Evolutionary conservation across 23 tunicate genomes (phyloP), one percentile per base, ranked within the genome.

Genomic region (Halocynthia roretzi): DNA sequence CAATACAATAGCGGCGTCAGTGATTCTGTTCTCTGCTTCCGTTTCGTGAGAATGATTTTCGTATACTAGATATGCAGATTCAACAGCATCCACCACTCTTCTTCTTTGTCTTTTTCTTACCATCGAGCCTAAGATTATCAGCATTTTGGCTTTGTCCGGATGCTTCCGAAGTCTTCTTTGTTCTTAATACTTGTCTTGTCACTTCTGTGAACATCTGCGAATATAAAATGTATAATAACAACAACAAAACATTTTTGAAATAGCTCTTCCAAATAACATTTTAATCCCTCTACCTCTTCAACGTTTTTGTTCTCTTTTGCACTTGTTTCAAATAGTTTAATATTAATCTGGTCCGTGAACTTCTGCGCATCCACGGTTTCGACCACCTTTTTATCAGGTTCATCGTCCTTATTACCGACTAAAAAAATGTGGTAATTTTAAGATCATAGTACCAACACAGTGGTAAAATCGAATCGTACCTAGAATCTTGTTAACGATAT

Each of bases 151-250:
- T 78, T 54, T 71, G 84, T 6, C 80, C 80, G n/a, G 77, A 18
- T 58, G 70, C 52, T 66, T 80, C 85, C 10, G 92, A 68, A 58
- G 56, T 50, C 71, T 84, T 86, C 76, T 92, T 92, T 12, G 92
- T 92, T 19, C 65, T 56, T 53, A 96, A 67, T 5, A 92, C 99
- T 76, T 96, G 99, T 20, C 96, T 82, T 8, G 99, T 96, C 23
- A 96, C 83, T 89, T 90, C 99, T 19, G 99, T 90, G 80, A 96
- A 96, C 99, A 96, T 96, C 96, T 96, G 81, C 7, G 76, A 74
- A 14, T 58, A 58, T 58, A n/a, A 1, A 58, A 15, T 14, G 63
- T 4, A 58, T 14, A 58, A 58, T 58, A 15, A 58, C 63, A 58
- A 58, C 63, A 58, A 15, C 1, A 58, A 58, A 68, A 22, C 17